Conservation (phyloP, 1,140 invertebrate genomes). For the Drosophila micromelanica region DNA sequence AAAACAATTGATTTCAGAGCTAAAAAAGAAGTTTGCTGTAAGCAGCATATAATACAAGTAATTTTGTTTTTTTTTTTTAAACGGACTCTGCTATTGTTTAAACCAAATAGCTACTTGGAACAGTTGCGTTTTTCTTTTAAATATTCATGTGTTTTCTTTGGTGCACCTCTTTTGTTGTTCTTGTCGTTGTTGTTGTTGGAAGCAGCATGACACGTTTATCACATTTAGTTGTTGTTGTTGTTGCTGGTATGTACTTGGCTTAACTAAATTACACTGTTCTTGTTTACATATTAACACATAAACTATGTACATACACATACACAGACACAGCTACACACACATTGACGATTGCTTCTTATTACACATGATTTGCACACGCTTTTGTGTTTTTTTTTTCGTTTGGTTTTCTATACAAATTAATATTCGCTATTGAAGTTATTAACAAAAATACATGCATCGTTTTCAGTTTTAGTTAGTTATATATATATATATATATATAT, state of each 20-base stretch:
- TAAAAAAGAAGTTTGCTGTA: not conserved
- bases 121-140: conserved; percentile 8
- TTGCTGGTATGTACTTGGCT: conserved; percentile 78
- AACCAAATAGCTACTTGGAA: conserved; percentile 8
- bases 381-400: conserved; percentile 1
- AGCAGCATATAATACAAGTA: conserved; percentile 6
- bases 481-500: no score
- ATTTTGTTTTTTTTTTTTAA: not conserved
- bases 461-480: conserved; percentile 11
- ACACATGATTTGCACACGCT: conserved; percentile 53
- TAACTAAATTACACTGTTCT: conserved; percentile 68
- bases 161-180: conserved; percentile 40
- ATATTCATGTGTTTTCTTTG: conserved; percentile 43
- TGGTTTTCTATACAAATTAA: conserved; percentile 61
- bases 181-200: conserved; percentile 58
- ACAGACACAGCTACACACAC: conserved; percentile 22
- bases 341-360: conserved; percentile 70
- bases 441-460: conserved; percentile 68
- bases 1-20: conserved; percentile 3
- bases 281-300: conserved; percentile 42
- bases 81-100: not conserved
- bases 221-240: conserved; percentile 64
- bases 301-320: conserved; percentile 20
- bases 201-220: conserved; percentile 80
- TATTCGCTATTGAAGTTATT: conserved; percentile 70